phyloP scores from a whole-genome alignment of 2,888 invertebrate genomes.

The Aspidiotus destructor region DNA sequence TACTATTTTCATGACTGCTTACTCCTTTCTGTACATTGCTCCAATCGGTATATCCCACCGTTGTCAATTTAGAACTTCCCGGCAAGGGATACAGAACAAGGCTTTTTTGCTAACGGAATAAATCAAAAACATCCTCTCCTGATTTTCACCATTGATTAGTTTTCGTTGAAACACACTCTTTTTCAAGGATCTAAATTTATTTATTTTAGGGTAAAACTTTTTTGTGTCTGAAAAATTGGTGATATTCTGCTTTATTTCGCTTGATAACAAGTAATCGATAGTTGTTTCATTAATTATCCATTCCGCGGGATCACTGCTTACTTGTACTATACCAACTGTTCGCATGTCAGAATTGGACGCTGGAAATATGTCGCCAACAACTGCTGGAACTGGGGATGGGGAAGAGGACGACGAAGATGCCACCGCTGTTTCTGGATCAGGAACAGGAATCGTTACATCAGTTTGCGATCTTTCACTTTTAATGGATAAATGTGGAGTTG shows the following conservation, averaged over 20 bases:
- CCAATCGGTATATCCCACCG: slow-evolving; percentile 24
- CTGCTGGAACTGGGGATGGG: too few relatives aligned
- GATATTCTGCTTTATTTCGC: slow-evolving; percentile 20
- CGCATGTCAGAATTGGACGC: too few relatives aligned
- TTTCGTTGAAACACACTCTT: background rate
- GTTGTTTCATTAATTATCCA: slow-evolving; percentile 25
- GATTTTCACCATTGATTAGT: slow-evolving; percentile 7
- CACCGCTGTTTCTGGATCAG: too few relatives aligned
- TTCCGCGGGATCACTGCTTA: slow-evolving; percentile 27
- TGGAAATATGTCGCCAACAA: too few relatives aligned
- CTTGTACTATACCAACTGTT: background rate
- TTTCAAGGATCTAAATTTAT: background rate
- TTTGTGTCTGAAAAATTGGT: slow-evolving; percentile 19
- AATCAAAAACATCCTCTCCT: slow-evolving; percentile 12
- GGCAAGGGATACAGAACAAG: slow-evolving; percentile 26
- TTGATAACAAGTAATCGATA: slow-evolving; percentile 10
- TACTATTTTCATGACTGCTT: slow-evolving; percentile 29
- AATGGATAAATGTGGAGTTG: too few relatives aligned
- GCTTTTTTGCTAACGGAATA: slow-evolving; percentile 27
- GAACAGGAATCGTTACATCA: too few relatives aligned
- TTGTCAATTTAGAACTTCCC: slow-evolving; percentile 6
- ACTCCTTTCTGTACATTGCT: slow-evolving; percentile 28
- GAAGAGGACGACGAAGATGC: too few relatives aligned
- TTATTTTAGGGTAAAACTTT: slow-evolving; percentile 4
- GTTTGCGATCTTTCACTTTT: too few relatives aligned